Percentiles rank a stretch among this genome's conserved stretches.
Conservation (phyloP, 1,140 invertebrate species). For the Pseudomyrmex dendroicus region DNA sequence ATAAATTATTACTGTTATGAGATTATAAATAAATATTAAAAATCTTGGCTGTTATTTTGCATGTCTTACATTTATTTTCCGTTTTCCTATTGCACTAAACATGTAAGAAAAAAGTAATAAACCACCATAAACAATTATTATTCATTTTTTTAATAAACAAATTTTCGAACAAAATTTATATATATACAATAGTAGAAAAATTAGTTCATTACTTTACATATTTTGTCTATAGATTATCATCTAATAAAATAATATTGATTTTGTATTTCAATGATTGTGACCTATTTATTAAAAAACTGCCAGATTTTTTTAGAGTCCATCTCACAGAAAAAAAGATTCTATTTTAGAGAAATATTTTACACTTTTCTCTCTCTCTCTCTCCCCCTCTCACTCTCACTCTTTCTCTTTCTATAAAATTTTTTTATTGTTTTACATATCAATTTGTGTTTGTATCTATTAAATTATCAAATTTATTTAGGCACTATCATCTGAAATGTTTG, state of each 20-base stretch:
- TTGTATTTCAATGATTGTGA: not conserved
- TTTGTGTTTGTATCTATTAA: constrained; percentile 10
- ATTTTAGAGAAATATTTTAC: not conserved
- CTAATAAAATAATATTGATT: constrained; percentile 13
- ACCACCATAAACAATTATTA: constrained; percentile 49
- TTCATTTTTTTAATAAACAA: constrained; percentile 61
- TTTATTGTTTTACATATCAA: constrained; percentile 27
- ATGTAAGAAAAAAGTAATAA: not conserved
- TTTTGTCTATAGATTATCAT: constrained; percentile 2
- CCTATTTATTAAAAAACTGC: constrained; percentile 11
- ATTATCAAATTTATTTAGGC: constrained; percentile 68
- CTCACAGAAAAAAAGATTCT: not conserved
- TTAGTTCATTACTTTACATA: constrained; percentile 52
- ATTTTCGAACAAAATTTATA: constrained; percentile 66
- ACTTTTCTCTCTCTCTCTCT: not conserved
- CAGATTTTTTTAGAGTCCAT: not conserved
- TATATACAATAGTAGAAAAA: constrained; percentile 74
- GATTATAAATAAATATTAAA: constrained; percentile 72
- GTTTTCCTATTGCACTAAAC: not conserved
- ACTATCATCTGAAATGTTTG: constrained; percentile 77
- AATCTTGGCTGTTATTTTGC: constrained; percentile 64
- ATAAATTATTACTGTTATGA: constrained; percentile 65
- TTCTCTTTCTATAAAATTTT: not conserved
- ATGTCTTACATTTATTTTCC: constrained; percentile 17
- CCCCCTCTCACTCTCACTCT: not conserved